Evolutionary conservation across 2,113 vertebrate genomes (phyloP), one percentile per base, ranked within the genome.

Genomic region (Nansenia antarctica): DNA sequence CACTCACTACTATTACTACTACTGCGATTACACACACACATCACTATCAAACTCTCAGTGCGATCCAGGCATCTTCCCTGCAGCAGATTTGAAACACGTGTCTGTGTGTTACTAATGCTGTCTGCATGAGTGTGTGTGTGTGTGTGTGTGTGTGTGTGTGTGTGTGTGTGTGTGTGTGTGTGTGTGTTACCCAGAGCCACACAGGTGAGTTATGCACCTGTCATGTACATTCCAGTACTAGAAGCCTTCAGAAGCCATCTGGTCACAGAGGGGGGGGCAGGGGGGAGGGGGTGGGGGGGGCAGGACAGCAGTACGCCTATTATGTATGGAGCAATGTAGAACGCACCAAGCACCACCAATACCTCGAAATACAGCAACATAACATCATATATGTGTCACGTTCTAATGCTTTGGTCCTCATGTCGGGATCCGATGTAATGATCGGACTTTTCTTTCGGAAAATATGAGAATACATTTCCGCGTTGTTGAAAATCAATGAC

Each of bases 41-140:
- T n/a, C 39, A 54, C 26, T 24, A 42, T 32, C 53, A 2, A 57
- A 54, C 5, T 67, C 29, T 70, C 67, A n/a, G n/a, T n/a, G n/a
- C n/a, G n/a, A n/a, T n/a, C n/a, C n/a, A n/a, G n/a, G n/a, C 39
- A 42, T 42, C 18, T 42, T 42, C 18, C 39, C 12, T 42, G 18
- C 39, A 14, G 18, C 20, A 78, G 53, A 79, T 69, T 52, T 64
- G 29, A 0, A 52, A 72, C 70, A 62, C 65, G 7, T 73, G 74
- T 68, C 32, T 1, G 0, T 60, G 26, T 32, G 63, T 62, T 52
- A 53, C 57, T 67, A 58, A 78, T 74, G 58, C 62, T 70, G 67
- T 80, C 82, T 85, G 80, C 39, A 80, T 78, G 65, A 82, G 47
- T 24, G 62, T 31, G 27, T 49, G 27, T 22, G 30, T 65, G 29